Percentiles rank a stretch among this genome's conserved stretches.
Evolutionary conservation across 2,797 vertebrate species (phyloP).

Genomic region (Neosilurus mollespiculum): DNA sequence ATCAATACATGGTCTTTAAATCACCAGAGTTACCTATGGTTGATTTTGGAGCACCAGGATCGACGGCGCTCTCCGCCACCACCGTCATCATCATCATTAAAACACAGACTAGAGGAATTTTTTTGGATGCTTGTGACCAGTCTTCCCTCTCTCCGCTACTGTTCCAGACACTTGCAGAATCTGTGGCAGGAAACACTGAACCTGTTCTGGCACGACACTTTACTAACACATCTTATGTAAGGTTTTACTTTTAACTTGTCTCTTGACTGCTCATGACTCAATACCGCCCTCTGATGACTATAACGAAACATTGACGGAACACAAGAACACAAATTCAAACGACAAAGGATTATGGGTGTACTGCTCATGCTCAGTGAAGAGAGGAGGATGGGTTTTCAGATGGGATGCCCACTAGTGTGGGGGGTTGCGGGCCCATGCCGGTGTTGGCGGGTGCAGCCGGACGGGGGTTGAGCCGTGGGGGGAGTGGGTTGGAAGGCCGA

Average conservation of each 20-base stretch:
- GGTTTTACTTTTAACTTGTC: neutral
- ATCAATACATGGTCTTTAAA: neutral
- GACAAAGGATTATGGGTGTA: neutral
- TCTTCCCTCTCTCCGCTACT: neutral
- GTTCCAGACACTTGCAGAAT: neutral
- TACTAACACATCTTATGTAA: neutral
- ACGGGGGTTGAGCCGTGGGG: constrained; percentile 91
- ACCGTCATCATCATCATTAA: neutral
- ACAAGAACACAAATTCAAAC: constrained; percentile 18
- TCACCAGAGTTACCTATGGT: neutral
- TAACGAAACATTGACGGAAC: constrained; percentile 16
- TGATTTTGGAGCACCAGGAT: neutral
- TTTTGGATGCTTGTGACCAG: neutral
- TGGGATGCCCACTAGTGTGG: constrained; percentile 82
- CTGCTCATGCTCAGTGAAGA: constrained; percentile 74
- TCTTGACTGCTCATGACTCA: constrained; percentile 7
- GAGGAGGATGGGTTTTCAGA: constrained; percentile 82
- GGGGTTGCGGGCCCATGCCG: constrained; percentile 73
- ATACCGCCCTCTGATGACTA: constrained; percentile 9
- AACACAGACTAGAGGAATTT: neutral
- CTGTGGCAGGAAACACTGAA: neutral
- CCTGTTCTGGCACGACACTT: neutral
- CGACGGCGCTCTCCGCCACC: neutral
- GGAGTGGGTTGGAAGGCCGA: constrained; percentile 88
- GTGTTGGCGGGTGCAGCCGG: constrained; percentile 74